A percentile compares a stretch with the other conserved stretches of the same genome.
phyloP scores from a whole-genome alignment of 2,113 vertebrate species.

The Rhynchopsitta pachyrhyncha region DNA sequence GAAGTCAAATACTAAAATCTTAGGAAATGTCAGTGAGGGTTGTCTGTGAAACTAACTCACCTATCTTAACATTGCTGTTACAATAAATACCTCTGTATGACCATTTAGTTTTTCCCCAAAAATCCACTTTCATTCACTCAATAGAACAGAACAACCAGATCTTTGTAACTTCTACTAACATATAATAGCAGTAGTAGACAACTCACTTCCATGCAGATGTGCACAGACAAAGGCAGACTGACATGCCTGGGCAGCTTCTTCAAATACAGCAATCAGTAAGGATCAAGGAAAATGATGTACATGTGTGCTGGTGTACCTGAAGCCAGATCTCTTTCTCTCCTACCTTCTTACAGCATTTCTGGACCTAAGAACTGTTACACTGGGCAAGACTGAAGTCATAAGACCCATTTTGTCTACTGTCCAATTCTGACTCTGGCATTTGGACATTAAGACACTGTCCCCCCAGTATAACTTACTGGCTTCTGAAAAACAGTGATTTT shows the following conservation, averaged over 20 bases:
- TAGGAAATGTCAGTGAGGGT: neutral
- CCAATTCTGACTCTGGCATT: neutral
- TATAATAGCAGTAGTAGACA: neutral
- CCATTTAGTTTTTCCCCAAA: neutral
- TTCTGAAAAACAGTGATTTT: neutral
- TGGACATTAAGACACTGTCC: fast-evolving
- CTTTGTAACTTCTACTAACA: neutral
- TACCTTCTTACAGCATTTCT: neutral
- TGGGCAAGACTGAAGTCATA: neutral
- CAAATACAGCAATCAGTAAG: neutral
- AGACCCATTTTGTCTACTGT: neutral
- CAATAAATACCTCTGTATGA: neutral
- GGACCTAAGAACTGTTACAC: neutral
- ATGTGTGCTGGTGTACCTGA: fast-evolving
- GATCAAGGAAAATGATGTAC: neutral
- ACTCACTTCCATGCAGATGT: neutral
- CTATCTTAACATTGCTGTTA: neutral
- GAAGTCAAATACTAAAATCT: neutral
- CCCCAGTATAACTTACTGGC: fast-evolving
- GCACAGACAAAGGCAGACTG: neutral
- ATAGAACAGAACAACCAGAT: neutral
- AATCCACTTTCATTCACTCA: neutral
- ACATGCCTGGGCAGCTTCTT: neutral
- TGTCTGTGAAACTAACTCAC: neutral
- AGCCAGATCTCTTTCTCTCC: neutral